Evolutionary conservation across 1,140 invertebrate genomes (phyloP), one percentile per base, ranked within the genome.

Genomic region (Parapsyche elsis): DNA sequence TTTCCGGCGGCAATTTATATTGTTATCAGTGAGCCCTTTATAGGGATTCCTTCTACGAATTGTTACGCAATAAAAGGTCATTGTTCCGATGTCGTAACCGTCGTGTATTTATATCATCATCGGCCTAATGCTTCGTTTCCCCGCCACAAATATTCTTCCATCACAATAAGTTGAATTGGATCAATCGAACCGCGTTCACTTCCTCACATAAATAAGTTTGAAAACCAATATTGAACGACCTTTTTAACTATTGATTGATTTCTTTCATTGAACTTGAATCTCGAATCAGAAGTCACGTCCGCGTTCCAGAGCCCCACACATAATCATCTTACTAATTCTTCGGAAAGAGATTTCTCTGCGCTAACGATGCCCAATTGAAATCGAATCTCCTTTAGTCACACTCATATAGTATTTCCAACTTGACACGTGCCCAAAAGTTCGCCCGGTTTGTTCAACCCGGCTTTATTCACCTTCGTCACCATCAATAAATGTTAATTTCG

Each of bases 41-140:
- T 67, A 30, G 21, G 64, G 64, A 67, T 67, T 67, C 64, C 24
- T 23, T 67, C 21, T 53, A 16, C 9, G 24, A 61, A 21, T 19
- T 67, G 24, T 67, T 23, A 67, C 24, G 49, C 49, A 53, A 14
- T 21, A 67, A 67, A 23, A 67, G 64, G 21, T 67, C 64, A 67
- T 67, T 24, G 64, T 67, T 12, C 64, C 24, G 7, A 23, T 23
- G 49, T 53, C 16, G 30, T 38, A 38, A 38, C 30, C 30, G 2
- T 7, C 2, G 7, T 7, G 30, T 38, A 38, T 38, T 38, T 38
- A 38, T 38, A 38, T 38, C 30, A 38, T 38, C 30, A 38, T 38
- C 30, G 30, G 30, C 30, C 30, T 7, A 7, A 38, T 38, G 30
- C 30, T 38, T 38, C 30, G 1, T 38, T 38, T n/a, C n/a, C n/a